Evolutionary conservation across 2,888 invertebrate genomes (phyloP), one percentile per base, ranked within the genome.

Genomic region (Dynastes hyllus): DNA sequence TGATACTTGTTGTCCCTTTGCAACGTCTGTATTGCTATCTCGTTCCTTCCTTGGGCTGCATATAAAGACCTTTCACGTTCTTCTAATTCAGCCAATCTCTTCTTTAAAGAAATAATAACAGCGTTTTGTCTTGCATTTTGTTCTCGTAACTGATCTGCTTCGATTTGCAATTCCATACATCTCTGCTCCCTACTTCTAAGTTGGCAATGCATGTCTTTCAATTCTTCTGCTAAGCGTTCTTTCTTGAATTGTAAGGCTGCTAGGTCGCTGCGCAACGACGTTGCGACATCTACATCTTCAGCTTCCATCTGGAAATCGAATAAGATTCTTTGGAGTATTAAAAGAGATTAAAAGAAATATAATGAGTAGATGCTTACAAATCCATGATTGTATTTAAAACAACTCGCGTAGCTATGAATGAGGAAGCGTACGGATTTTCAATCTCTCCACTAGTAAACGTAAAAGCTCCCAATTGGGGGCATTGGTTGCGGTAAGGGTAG

Each of bases 241-340:
- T 95, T 91, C 89, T 96, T 96, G 88, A 95, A 96, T 86, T 95
- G 95, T 69, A 96, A 90, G 2, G 93, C 96, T 22, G 96, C 96
- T 83, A 96, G 89, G 88, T 96, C 96, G 88, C 96, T 96, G 83
- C 95, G 92, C 80, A 96, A 89, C 9, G 94, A 91, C 53, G 95
- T 95, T 40, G 94, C 92, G 83, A 95, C 89, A 87, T 96, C 96
- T 86, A 88, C 85, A 67, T 88, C 88, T 80, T 89, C 87, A 51
- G 90, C 89, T 80, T 92, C 92, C 92, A 92, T 92, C 92, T 92
- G 87, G 78, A 87, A 84, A 50, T 67, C 16, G 63, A 73, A 55
- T n/a, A 75, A 16, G 45, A 45, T 11, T 45, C 45, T 61, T 76
- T 29, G 45, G 2, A 5, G 53, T 37, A 58, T 29, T 29, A 69